Percentiles rank a stretch among this genome's conserved stretches.
phyloP scores from a whole-genome alignment of 2,888 invertebrate genomes.

The Drosophila peninsularis region DNA sequence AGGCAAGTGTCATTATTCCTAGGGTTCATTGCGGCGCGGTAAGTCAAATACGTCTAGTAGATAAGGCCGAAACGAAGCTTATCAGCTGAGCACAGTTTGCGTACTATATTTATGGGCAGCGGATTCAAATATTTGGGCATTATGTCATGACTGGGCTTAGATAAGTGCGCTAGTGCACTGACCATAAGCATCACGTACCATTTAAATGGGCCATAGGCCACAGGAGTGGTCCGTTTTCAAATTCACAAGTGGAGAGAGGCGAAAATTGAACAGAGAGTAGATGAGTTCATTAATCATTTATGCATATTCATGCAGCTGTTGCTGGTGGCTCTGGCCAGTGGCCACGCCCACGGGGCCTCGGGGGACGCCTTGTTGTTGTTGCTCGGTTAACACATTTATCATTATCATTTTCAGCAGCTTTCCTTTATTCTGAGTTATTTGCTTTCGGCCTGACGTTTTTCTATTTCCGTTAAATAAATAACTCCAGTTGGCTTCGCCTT shows the following conservation, averaged over 20 bases:
- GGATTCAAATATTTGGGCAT: conserved; percentile 64
- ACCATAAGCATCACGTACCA: conserved; percentile 9
- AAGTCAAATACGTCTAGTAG: conserved; percentile 19
- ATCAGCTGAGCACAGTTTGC: conserved; percentile 50
- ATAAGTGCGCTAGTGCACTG: conserved; percentile 8
- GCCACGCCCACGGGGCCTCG: conserved; percentile 16
- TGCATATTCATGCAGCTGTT: conserved; percentile 63
- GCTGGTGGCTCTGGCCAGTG: conserved; percentile 1
- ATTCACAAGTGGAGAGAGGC: not conserved
- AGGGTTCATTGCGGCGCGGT: not conserved
- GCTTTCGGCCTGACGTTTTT: conserved; percentile 36
- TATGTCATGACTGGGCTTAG: conserved; percentile 46
- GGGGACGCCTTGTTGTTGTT: conserved; percentile 19
- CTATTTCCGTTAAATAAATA: conserved; percentile 58
- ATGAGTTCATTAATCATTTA: conserved; percentile 71
- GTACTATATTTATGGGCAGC: conserved; percentile 49
- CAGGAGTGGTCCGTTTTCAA: conserved; percentile 30
- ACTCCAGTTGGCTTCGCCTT: conserved; percentile 17
- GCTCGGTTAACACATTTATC: conserved; percentile 61
- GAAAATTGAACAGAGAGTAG: conserved; percentile 15
- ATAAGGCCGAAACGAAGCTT: conserved; percentile 40
- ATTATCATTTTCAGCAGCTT: conserved; percentile 70
- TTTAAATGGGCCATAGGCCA: conserved; percentile 16
- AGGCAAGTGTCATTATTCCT: conserved; percentile 18
- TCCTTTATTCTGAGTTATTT: conserved; percentile 14